phyloP scores from a whole-genome alignment of 2,113 vertebrate species.

The Dicerorhinus sumatrensis region DNA sequence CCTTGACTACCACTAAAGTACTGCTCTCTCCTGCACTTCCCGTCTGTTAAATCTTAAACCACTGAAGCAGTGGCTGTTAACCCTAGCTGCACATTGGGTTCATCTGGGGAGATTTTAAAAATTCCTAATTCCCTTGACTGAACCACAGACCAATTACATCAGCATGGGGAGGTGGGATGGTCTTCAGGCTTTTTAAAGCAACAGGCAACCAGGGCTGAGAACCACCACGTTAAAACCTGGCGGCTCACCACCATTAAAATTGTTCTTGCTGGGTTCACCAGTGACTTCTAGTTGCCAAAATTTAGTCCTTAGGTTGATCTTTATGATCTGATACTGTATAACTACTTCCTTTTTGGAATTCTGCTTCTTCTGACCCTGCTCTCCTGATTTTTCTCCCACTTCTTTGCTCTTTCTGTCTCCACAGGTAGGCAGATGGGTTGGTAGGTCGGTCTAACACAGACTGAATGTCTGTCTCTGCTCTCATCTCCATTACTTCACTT shows the following conservation, averaged over 20 bases:
- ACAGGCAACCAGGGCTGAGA: not conserved
- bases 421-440: not conserved
- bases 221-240: not conserved
- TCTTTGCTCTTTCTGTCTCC: not conserved
- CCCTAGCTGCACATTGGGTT: not conserved
- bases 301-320: not conserved
- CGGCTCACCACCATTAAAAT: not conserved
- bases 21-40: not conserved
- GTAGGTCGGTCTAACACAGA: not conserved
- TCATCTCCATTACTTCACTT: accelerated
- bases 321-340: not conserved
- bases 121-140: not conserved
- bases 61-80: not conserved
- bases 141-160: not conserved
- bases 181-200: not conserved
- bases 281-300: not conserved
- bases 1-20: not conserved
- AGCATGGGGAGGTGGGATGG: not conserved
- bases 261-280: not conserved
- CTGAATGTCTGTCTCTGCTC: not conserved
- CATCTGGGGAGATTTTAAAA: not conserved
- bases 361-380: not conserved
- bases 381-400: not conserved
- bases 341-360: not conserved
- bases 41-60: not conserved